Percentiles rank a stretch among this genome's conserved stretches.
Evolutionary conservation across 2,797 vertebrate species (phyloP).

Genomic region (Macropus fuliginosus): DNA sequence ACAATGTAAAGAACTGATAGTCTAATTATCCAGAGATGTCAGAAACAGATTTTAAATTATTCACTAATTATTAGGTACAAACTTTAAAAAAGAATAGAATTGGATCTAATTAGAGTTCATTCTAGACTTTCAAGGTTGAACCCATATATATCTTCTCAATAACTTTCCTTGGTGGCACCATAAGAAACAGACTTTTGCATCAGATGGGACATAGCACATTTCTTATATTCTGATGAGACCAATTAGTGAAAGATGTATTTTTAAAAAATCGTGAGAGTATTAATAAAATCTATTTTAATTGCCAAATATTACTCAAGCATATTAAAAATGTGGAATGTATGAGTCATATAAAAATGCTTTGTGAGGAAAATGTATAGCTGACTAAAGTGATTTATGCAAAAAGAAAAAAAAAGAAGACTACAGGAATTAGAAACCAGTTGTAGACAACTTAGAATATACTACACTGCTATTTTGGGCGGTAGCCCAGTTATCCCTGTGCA

Average conservation of each 20-base stretch:
- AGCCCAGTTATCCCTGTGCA: not conserved
- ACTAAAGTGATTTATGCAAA: conserved; percentile 18
- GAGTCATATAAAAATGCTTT: conserved; percentile 39
- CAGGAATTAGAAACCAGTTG: conserved; percentile 11
- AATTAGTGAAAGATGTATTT: not conserved
- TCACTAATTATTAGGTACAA: not conserved
- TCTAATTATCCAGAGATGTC: not conserved
- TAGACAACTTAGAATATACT: conserved; percentile 30
- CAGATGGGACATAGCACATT: not conserved
- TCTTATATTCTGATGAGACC: not conserved
- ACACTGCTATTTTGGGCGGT: conserved; percentile 15
- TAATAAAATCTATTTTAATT: conserved; percentile 62
- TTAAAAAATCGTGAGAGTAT: not conserved
- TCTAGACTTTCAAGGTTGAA: not conserved
- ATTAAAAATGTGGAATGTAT: conserved; percentile 25
- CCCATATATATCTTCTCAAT: not conserved
- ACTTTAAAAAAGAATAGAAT: not conserved
- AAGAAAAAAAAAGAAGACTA: not conserved
- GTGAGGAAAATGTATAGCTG: conserved; percentile 34
- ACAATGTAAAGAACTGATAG: not conserved
- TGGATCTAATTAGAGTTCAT: not conserved
- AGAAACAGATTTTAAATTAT: not conserved
- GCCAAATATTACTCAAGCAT: conserved; percentile 48
- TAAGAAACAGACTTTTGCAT: not conserved
- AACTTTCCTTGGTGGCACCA: not conserved